Conservation (phyloP, 1,140 invertebrate species). For the Mylabris phalerata region DNA sequence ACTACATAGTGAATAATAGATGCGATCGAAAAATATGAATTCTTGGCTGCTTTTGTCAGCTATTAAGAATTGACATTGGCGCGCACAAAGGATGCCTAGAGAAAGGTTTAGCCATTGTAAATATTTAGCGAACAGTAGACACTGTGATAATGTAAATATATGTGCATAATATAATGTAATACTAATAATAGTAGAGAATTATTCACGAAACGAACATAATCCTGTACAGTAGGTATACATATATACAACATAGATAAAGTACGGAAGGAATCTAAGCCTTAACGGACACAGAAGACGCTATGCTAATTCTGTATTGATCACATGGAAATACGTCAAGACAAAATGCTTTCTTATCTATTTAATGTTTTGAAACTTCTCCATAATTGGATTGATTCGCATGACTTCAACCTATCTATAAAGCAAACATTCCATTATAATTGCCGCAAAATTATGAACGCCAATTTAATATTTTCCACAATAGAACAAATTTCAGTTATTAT, state of each 20-base stretch:
- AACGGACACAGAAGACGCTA: conserved; percentile 11
- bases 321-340: conserved; percentile 9
- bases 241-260: conserved; percentile 5
- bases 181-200: conserved; percentile 8
- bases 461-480: too few relatives aligned
- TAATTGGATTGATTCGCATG: conserved; percentile 15
- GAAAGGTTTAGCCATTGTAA: neutral
- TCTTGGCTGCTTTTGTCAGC: too few relatives aligned
- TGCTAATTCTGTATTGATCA: conserved; percentile 14
- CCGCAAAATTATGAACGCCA: too few relatives aligned
- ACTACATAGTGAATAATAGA: too few relatives aligned
- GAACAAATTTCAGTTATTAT: too few relatives aligned
- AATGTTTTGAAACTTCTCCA: neutral
- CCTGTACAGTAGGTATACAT: neutral
- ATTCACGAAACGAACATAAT: conserved; percentile 9
- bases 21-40: too few relatives aligned
- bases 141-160: conserved; percentile 17
- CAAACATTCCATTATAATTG: too few relatives aligned
- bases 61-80: too few relatives aligned
- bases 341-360: conserved; percentile 9
- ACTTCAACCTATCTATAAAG: neutral
- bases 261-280: conserved; percentile 6
- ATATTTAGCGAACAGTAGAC: conserved; percentile 13
- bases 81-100: too few relatives aligned
- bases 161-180: conserved; percentile 12